A percentile compares a stretch with the other conserved stretches of the same genome.
phyloP scores from a whole-genome alignment of 2,113 vertebrate genomes.

The Aldabrachelys gigantea region DNA sequence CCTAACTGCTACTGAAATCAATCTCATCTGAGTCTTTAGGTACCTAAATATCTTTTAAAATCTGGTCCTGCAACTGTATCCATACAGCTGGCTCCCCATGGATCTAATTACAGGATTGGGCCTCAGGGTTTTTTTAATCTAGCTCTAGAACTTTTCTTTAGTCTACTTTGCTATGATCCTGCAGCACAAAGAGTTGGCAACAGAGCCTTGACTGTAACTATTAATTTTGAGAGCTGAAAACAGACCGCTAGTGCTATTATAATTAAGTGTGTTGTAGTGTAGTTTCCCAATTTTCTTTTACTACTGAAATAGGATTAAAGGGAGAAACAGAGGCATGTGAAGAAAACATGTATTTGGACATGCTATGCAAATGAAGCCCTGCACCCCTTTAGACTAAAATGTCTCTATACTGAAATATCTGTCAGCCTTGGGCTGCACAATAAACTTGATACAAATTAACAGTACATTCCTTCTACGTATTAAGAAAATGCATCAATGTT shows the following conservation, averaged over 20 bases:
- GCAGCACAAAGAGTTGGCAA: neutral
- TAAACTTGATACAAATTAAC: neutral
- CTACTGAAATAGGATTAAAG: rapidly evolving
- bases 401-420: rapidly evolving
- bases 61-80: neutral
- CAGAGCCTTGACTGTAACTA: neutral
- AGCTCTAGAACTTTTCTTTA: neutral
- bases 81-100: neutral
- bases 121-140: neutral
- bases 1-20: too few species aligned
- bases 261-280: neutral
- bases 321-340: rapidly evolving
- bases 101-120: neutral
- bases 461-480: rapidly evolving
- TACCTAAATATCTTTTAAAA: too few species aligned
- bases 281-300: neutral
- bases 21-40: too few species aligned
- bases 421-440: rapidly evolving
- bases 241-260: neutral
- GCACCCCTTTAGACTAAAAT: neutral
- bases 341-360: rapidly evolving
- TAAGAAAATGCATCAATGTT: rapidly evolving
- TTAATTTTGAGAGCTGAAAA: neutral
- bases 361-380: neutral
- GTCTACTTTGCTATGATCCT: neutral